Evolutionary conservation across 2,113 vertebrate species (phyloP), one percentile per base, ranked within the genome.

Genomic region (Chloropsis hardwickii): DNA sequence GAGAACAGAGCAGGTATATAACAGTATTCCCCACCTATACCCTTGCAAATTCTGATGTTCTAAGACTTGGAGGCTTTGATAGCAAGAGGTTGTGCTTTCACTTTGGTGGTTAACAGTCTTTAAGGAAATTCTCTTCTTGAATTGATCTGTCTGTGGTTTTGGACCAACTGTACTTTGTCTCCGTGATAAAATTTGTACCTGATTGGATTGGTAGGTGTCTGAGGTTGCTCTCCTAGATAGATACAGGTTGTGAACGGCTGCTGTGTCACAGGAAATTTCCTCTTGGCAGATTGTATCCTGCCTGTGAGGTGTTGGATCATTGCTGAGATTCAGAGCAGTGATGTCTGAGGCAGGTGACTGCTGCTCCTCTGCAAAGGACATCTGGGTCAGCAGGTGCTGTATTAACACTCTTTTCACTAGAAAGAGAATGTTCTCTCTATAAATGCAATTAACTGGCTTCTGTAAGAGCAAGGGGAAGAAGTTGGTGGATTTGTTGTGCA

Each of bases 391-490:
- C 58, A 88, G 61, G 37, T 69, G 58, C 45, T 28, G 7, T 22
- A 14, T 66, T 64, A 81, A 35, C 60, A 92, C 7, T 94, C 6
- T 95, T 80, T 50, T 85, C 77, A 44, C 53, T 72, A 61, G 72
- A 69, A 93, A 53, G 31, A 80, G 51, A 76, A 78, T 92, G 54
- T 82, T 93, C 60, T 62, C 48, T 90, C 78, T 76, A 29, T 66
- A 35, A 83, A 37, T 72, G n/a, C 33, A 81, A 29, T 93, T 94
- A 79, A 65, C 0, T 3, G 45, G 17, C 45, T 48, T 77, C 21
- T 65, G 20, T 71, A 45, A 71, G 78, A 47, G 28, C 4, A 8
- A 14, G 10, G 33, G 12, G 13, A n/a, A n/a, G 44, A 44, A 85
- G 25, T 9, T 70, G 29, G 29, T 85, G 65, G 69, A 44, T 82